Percentiles rank a stretch among this genome's conserved stretches.
These are phyloP conservation scores for Bemisia tabaci DNA, from an alignment of 1,140 invertebrate species.

Conservation along the genomic window DNA sequence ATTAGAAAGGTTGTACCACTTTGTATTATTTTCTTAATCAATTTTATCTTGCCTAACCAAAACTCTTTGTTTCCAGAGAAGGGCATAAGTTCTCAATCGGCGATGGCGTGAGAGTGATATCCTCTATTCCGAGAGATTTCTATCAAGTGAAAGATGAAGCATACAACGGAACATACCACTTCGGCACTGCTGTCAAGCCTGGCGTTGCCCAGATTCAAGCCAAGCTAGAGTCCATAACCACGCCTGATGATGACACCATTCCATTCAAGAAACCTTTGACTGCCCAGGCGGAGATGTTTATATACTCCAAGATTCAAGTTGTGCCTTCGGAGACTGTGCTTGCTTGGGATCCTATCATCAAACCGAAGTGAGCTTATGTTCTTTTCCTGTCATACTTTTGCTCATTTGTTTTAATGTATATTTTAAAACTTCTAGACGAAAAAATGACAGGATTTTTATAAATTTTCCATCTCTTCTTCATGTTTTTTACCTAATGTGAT, in stretches of 20 bases:
- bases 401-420: not conserved
- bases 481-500: too few species aligned
- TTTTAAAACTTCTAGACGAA: too few species aligned
- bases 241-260: conserved; percentile 7
- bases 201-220: conserved; percentile 47
- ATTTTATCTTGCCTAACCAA: not conserved
- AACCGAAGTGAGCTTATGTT: not conserved
- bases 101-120: not conserved
- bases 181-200: conserved; percentile 43
- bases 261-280: conserved; percentile 33
- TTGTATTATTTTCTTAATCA: too few species aligned
- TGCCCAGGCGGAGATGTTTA: conserved; percentile 47
- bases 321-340: conserved; percentile 46
- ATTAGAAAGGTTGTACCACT: too few species aligned
- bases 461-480: too few species aligned
- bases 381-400: not conserved
- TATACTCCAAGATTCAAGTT: conserved; percentile 50
- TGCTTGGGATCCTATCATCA: conserved; percentile 49
- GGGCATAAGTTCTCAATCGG: not conserved
- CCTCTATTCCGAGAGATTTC: not conserved
- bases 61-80: not conserved
- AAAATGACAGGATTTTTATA: too few species aligned
- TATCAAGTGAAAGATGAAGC: not conserved
- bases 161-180: conserved; percentile 56
- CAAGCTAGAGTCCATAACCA: conserved; percentile 24